phyloP scores from a whole-genome alignment of 2,797 vertebrate genomes.

The Mico argentatus region DNA sequence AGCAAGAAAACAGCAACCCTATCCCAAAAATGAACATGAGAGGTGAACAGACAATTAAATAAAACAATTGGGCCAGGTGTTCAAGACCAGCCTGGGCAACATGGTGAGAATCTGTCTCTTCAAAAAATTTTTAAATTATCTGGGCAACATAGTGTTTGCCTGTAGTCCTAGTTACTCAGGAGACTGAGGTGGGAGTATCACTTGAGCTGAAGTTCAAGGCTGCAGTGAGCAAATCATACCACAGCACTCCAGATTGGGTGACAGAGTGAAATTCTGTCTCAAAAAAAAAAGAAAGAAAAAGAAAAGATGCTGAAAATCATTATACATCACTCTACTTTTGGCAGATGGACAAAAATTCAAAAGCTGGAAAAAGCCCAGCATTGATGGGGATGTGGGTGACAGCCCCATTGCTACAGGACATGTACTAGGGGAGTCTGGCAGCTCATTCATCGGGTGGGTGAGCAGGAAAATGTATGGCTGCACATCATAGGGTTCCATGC shows the following conservation, averaged over 20 bases:
- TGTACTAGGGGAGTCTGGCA: fast-evolving
- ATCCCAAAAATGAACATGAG: not conserved
- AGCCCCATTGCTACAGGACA: fast-evolving
- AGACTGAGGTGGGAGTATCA: not conserved
- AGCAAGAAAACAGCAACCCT: not conserved
- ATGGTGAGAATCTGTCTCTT: not conserved
- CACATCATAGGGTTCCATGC: fast-evolving
- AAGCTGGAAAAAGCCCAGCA: not conserved
- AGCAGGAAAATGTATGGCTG: not conserved
- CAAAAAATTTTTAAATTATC: not conserved
- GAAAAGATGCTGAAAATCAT: not conserved
- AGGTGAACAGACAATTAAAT: not conserved
- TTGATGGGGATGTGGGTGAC: not conserved
- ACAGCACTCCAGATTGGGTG: not conserved
- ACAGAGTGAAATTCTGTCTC: too few species aligned
- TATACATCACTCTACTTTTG: not conserved
- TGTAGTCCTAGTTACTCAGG: not conserved
- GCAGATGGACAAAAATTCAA: not conserved
- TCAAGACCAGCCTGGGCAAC: not conserved
- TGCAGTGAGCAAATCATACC: not conserved
- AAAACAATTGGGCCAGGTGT: not conserved
- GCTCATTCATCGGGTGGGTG: fast-evolving
- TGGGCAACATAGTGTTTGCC: not conserved
- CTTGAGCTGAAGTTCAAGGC: not conserved
- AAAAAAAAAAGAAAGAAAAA: too few species aligned